These are phyloP conservation scores for Drosophila kanapiae DNA, from an alignment of 1,140 invertebrate genomes.

Conservation along the genomic window DNA sequence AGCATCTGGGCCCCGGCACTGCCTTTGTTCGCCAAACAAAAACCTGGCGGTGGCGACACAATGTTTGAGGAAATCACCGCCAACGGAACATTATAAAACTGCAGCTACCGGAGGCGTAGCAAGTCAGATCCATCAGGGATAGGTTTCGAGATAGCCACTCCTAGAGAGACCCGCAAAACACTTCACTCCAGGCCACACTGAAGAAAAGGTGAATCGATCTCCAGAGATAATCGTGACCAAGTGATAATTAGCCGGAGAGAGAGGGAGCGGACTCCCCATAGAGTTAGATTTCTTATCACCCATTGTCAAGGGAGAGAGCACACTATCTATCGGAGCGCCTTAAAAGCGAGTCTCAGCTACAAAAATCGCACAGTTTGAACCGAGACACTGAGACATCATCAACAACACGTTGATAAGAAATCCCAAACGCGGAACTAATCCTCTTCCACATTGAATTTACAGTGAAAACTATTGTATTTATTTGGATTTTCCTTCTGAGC, in stretches of 20 bases:
- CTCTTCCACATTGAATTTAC: slow-evolving; percentile 14
- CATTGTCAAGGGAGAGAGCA: neutral
- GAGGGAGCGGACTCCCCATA: slow-evolving; percentile 4
- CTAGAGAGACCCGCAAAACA: neutral
- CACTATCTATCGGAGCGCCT: slow-evolving; percentile 16
- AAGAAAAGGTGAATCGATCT: slow-evolving; percentile 21
- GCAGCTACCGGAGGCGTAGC: slow-evolving; percentile 17
- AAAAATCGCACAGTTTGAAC: slow-evolving; percentile 30
- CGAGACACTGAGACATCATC: slow-evolving; percentile 22
- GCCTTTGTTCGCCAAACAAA: slow-evolving; percentile 67
- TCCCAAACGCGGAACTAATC: slow-evolving; percentile 38
- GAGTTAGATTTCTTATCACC: slow-evolving; percentile 36
- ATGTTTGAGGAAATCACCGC: slow-evolving; percentile 28
- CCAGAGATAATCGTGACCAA: neutral
- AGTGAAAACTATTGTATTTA: slow-evolving; percentile 34
- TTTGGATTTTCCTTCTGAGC: slow-evolving; percentile 22
- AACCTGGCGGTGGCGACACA: slow-evolving; percentile 28
- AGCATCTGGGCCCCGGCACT: slow-evolving; percentile 1
- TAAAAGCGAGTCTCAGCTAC: slow-evolving; percentile 22
- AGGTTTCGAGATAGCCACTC: slow-evolving; percentile 27
- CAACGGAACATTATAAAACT: slow-evolving; percentile 47
- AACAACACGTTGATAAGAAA: slow-evolving; percentile 34
- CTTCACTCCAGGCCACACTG: neutral
- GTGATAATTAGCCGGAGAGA: slow-evolving; percentile 21
- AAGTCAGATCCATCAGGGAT: slow-evolving; percentile 42